phyloP scores from a whole-genome alignment of 1,140 invertebrate genomes.

The Ips typographus region DNA sequence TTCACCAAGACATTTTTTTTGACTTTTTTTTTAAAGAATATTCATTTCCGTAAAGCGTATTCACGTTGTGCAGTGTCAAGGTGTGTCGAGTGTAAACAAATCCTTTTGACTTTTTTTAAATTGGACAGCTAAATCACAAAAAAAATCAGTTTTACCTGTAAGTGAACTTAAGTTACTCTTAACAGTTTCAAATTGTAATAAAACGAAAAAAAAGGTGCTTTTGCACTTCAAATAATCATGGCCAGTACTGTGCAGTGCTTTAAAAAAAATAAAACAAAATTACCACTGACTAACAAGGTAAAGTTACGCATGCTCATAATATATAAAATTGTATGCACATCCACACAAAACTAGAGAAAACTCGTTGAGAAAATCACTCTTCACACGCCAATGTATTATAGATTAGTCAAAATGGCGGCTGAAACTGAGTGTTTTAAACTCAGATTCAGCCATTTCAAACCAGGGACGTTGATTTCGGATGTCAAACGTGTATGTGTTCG shows the following conservation, averaged over 20 bases:
- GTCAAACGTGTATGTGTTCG: constrained; percentile 38
- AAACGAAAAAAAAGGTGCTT: constrained; percentile 22
- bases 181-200: neutral
- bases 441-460: too few relatives aligned
- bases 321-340: constrained; percentile 43
- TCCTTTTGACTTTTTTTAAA: too few relatives aligned
- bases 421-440: too few relatives aligned
- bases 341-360: constrained; percentile 20
- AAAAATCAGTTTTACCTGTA: too few relatives aligned
- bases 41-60: too few relatives aligned
- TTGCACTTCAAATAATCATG: constrained; percentile 37
- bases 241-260: constrained; percentile 47
- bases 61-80: too few relatives aligned
- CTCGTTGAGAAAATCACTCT: neutral
- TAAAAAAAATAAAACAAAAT: constrained; percentile 49
- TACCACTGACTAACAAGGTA: constrained; percentile 49
- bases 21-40: too few relatives aligned
- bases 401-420: too few relatives aligned
- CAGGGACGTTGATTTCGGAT: constrained; percentile 15
- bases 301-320: constrained; percentile 35
- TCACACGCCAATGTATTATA: neutral
- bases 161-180: too few relatives aligned
- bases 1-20: too few relatives aligned
- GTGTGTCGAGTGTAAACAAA: too few relatives aligned
- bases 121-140: too few relatives aligned